A percentile compares a stretch with the other conserved stretches of the same genome.
phyloP scores from a whole-genome alignment of 2,113 vertebrate species.

The Montifringilla adamsi region DNA sequence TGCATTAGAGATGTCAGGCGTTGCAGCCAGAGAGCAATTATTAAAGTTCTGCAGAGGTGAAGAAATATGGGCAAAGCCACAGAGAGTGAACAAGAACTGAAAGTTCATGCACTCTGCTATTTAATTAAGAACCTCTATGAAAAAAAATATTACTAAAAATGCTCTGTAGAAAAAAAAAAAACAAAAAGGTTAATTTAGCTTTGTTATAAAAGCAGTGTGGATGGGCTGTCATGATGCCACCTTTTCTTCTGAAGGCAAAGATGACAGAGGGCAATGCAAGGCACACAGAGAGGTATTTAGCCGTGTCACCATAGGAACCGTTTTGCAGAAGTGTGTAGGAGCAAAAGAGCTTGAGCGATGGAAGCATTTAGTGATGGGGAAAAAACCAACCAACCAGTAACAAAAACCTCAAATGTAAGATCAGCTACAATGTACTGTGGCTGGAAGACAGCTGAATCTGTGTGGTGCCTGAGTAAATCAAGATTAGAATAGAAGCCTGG shows the following conservation, averaged over 20 bases:
- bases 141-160: not conserved
- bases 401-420: not conserved
- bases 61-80: not conserved
- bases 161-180: not conserved
- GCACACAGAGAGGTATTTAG: not conserved
- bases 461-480: not conserved
- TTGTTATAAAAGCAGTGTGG: not conserved
- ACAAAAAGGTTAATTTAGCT: not conserved
- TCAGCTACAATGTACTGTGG: not conserved
- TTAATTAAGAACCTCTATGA: not conserved
- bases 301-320: constrained; percentile 46
- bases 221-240: not conserved
- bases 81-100: not conserved
- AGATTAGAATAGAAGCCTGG: not conserved
- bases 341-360: not conserved
- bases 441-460: not conserved
- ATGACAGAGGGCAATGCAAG: constrained; percentile 3
- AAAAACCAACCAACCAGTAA: not conserved
- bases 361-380: not conserved
- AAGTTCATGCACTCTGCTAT: not conserved
- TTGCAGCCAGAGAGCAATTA: not conserved
- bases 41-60: not conserved
- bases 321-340: not conserved
- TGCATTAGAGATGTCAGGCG: not conserved
- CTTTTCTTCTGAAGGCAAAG: not conserved